Evolutionary conservation across 2,113 vertebrate species (phyloP).

Genomic region (Miniopterus natalensis): DNA sequence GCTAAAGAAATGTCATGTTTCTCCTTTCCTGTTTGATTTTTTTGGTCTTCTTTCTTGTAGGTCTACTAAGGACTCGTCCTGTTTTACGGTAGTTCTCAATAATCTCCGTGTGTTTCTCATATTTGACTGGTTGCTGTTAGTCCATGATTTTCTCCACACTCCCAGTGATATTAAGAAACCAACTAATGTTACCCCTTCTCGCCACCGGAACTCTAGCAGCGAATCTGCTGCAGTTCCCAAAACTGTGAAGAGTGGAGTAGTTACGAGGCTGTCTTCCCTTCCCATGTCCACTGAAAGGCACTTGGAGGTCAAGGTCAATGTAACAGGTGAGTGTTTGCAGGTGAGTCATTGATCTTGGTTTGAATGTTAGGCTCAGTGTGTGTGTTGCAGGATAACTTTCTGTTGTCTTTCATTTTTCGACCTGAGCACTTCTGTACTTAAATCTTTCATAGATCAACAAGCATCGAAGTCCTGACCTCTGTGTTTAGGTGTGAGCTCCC

Average conservation of each 20-base stretch:
- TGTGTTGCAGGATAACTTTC: neutral
- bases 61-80: constrained; percentile 95
- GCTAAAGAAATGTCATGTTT: neutral
- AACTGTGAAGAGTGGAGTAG: constrained; percentile 95
- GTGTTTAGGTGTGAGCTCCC: neutral
- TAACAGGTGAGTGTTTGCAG: constrained; percentile 91
- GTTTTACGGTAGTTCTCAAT: constrained; percentile 97
- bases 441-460: neutral
- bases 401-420: neutral
- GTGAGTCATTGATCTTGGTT: neutral
- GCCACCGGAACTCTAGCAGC: constrained; percentile 84
- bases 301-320: constrained; percentile 97
- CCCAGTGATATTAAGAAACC: constrained; percentile 88
- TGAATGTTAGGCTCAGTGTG: neutral
- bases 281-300: constrained; percentile 91
- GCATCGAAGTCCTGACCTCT: neutral
- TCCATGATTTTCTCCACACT: constrained; percentile 93
- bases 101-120: constrained; percentile 97
- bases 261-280: constrained; percentile 96
- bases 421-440: neutral
- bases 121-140: constrained; percentile 96
- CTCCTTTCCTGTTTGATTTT: constrained; percentile 20
- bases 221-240: constrained; percentile 91
- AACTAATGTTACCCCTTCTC: constrained; percentile 63
- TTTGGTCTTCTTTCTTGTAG: constrained; percentile 82